Conservation (phyloP, 2,888 invertebrate genomes). For the Hylaea fasciaria region DNA sequence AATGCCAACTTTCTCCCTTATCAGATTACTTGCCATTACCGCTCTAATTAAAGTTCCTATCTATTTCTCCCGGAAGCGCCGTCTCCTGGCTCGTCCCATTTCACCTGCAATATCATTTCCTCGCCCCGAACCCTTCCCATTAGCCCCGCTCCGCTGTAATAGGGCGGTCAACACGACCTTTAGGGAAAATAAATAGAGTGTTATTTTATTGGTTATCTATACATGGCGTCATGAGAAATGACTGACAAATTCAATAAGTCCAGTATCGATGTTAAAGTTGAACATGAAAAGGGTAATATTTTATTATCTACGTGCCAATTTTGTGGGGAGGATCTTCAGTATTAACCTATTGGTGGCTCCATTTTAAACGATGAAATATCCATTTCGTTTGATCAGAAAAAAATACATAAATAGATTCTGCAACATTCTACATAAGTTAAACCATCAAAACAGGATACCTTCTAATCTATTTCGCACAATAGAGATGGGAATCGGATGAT, state of each 20-base stretch:
- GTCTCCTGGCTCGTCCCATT: conserved; percentile 13
- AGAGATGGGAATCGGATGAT: too few relatives aligned
- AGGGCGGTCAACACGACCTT: conserved; percentile 30
- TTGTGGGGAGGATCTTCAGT: too few relatives aligned
- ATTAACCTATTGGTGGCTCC: too few relatives aligned
- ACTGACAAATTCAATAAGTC: conserved; percentile 16
- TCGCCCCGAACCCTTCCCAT: conserved; percentile 24
- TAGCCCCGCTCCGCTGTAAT: conserved; percentile 25
- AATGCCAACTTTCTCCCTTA: too few relatives aligned
- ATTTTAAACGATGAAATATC: too few relatives aligned
- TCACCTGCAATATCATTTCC: conserved; percentile 31
- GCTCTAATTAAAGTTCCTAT: conserved; percentile 9
- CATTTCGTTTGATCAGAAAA: too few relatives aligned
- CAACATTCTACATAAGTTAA: too few relatives aligned
- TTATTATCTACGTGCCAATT: neutral
- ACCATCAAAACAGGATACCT: too few relatives aligned
- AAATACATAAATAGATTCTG: too few relatives aligned
- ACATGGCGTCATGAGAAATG: neutral
- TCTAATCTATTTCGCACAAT: too few relatives aligned
- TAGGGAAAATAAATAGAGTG: conserved; percentile 38
- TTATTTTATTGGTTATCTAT: conserved; percentile 17
- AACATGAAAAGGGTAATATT: neutral
- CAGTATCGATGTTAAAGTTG: neutral
- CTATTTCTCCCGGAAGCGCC: conserved; percentile 11
- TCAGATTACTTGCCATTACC: too few relatives aligned